Conservation (phyloP, 1,140 invertebrate species). For the Sitobion miscanthi region DNA sequence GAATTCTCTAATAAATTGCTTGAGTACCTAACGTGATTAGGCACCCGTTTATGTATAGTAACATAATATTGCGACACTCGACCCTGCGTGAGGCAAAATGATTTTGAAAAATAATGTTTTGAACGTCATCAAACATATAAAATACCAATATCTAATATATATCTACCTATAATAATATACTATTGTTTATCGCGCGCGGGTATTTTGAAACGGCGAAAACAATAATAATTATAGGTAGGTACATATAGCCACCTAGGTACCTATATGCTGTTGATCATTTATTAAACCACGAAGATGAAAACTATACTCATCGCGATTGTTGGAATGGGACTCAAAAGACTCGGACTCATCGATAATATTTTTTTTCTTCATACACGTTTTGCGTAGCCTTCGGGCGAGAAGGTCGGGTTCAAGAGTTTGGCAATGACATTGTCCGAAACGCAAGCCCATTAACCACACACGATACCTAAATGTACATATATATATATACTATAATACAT, state of each 20-base stretch:
- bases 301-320: not conserved
- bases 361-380: not conserved
- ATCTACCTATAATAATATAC: not conserved
- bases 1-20: not conserved
- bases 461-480: not conserved
- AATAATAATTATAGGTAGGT: not conserved
- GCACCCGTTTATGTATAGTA: not conserved
- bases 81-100: not conserved
- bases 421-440: constrained; percentile 38
- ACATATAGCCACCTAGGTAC: too few relatives aligned
- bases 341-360: not conserved
- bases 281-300: not conserved
- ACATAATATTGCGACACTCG: not conserved
- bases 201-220: not conserved
- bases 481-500: not conserved
- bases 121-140: not conserved
- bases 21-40: not conserved
- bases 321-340: not conserved
- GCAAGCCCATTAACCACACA: not conserved
- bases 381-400: not conserved
- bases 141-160: too few relatives aligned
- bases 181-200: not conserved
- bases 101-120: not conserved
- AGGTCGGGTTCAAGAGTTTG: constrained; percentile 40
- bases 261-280: not conserved